Conservation (phyloP, 1,140 invertebrate genomes). For the Doryteuthis pealeii region DNA sequence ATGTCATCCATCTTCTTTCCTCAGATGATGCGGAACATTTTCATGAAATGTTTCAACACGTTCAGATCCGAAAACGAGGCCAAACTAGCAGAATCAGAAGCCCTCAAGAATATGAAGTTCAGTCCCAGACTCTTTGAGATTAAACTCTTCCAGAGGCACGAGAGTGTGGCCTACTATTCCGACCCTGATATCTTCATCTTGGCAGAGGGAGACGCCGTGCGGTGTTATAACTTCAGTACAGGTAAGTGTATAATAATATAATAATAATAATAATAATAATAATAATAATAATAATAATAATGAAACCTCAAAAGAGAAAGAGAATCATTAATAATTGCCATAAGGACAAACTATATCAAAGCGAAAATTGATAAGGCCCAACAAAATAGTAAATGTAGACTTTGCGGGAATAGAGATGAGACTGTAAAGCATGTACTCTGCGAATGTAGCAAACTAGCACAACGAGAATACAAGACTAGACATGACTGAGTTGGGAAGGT, state of each 20-base stretch:
- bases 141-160: slow-evolving; percentile 46
- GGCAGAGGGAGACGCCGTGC: slow-evolving; percentile 49
- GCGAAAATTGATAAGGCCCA: too few species aligned
- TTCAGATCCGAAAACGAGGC: slow-evolving; percentile 47
- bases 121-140: slow-evolving; percentile 54
- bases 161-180: slow-evolving; percentile 49
- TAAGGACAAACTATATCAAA: too few species aligned
- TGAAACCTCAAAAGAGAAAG: too few species aligned
- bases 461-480: too few species aligned
- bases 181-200: slow-evolving; percentile 51
- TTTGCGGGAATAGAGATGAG: too few species aligned
- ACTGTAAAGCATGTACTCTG: too few species aligned
- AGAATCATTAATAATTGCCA: too few species aligned
- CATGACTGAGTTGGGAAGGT: too few species aligned
- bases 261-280: too few species aligned
- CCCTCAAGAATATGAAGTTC: slow-evolving; percentile 50
- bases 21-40: slow-evolving; percentile 58
- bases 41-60: slow-evolving; percentile 55
- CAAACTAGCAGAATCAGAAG: slow-evolving; percentile 38
- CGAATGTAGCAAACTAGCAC: too few species aligned
- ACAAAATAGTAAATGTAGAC: too few species aligned
- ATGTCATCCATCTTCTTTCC: too few species aligned
- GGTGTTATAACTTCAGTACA: slow-evolving; percentile 52
- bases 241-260: slow-evolving; percentile 31
- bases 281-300: neutral